These are phyloP conservation scores for Protobothrops flavoviridis DNA, from an alignment of 2,113 vertebrate genomes.

Conservation along the genomic window DNA sequence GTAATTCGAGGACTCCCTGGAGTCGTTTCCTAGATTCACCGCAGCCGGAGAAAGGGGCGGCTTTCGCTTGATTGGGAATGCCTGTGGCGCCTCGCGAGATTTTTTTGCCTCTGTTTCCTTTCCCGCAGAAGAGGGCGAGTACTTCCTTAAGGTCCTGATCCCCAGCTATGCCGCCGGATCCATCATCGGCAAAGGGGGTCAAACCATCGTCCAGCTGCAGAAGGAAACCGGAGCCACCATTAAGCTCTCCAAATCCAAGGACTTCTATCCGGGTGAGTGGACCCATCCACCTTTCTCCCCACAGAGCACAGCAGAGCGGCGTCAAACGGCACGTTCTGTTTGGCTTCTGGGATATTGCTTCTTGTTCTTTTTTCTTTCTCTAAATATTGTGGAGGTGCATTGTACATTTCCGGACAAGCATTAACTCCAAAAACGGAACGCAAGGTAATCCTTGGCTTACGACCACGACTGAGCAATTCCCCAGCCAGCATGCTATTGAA, in stretches of 20 bases:
- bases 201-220: conserved; percentile 93
- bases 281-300: neutral
- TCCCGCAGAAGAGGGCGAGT: conserved; percentile 89
- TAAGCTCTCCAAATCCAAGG: conserved; percentile 96
- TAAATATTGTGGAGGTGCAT: neutral
- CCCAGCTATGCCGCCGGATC: conserved; percentile 93
- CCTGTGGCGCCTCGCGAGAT: neutral
- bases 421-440: neutral
- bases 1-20: neutral
- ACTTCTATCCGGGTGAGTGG: conserved; percentile 90
- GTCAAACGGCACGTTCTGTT: neutral
- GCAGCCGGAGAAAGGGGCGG: neutral
- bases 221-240: conserved; percentile 94
- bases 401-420: neutral
- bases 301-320: neutral
- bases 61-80: neutral
- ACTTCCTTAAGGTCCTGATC: conserved; percentile 94
- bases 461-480: neutral
- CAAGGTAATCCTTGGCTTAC: neutral
- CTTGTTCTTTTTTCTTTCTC: neutral
- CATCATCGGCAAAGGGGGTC: conserved; percentile 92
- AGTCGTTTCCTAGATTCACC: neutral
- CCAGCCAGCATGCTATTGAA: neutral
- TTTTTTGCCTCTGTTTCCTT: conserved; percentile 60
- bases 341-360: neutral